phyloP scores from a whole-genome alignment of 2,888 invertebrate species.

The Diadromus collaris region DNA sequence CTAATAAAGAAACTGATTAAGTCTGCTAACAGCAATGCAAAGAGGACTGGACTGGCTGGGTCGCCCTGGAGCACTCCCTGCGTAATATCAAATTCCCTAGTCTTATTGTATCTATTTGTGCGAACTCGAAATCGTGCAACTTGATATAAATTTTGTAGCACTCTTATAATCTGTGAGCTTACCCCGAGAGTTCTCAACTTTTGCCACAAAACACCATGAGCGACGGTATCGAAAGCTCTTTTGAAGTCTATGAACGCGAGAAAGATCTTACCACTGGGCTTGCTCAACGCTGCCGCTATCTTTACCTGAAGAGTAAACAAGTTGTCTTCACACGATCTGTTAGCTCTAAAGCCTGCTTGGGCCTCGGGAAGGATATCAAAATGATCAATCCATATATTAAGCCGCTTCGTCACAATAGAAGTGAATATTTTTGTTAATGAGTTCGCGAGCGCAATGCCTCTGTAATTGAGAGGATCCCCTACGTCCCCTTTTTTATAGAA shows the following conservation, averaged over 20 bases:
- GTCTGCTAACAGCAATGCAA: conserved; percentile 36
- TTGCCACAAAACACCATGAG: conserved; percentile 58
- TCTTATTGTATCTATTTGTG: neutral
- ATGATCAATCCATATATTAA: conserved; percentile 48
- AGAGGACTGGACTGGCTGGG: conserved; percentile 40
- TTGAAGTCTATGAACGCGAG: conserved; percentile 64
- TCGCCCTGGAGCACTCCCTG: conserved; percentile 56
- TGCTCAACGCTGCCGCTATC: conserved; percentile 46
- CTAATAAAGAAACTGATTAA: conserved; percentile 36
- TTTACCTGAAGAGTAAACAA: conserved; percentile 61
- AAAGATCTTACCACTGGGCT: conserved; percentile 56
- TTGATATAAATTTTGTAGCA: conserved; percentile 49
- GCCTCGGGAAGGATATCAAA: conserved; percentile 62
- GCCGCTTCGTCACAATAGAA: conserved; percentile 53
- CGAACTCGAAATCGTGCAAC: conserved; percentile 12
- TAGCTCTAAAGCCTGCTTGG: conserved; percentile 64
- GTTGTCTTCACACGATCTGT: conserved; percentile 62
- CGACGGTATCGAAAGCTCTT: conserved; percentile 60
- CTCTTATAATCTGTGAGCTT: conserved; percentile 42
- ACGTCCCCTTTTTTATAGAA: conserved; percentile 67
- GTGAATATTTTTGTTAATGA: conserved; percentile 67
- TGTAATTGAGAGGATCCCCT: conserved; percentile 64
- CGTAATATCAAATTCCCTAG: conserved; percentile 50
- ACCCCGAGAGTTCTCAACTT: conserved; percentile 38
- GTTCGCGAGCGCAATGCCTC: conserved; percentile 68